phyloP scores from a whole-genome alignment of 92 coral and sea anemone genomes.

The Desmophyllum pertusum region DNA sequence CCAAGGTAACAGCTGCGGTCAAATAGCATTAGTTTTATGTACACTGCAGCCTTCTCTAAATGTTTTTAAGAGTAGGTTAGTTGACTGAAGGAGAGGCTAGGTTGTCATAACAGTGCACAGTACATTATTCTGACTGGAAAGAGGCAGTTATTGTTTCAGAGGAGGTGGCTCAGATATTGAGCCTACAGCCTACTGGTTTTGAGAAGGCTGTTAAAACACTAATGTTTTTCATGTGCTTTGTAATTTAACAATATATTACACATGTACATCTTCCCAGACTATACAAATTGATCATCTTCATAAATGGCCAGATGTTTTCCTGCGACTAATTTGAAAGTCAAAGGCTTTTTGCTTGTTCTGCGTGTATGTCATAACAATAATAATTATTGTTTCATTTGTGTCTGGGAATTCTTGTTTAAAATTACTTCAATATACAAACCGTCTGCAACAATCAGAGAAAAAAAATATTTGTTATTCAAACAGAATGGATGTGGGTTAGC shows the following conservation, averaged over 20 bases:
- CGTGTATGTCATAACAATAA: background rate
- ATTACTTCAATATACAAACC: background rate
- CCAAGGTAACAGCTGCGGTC: background rate
- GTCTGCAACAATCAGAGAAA: too few relatives aligned
- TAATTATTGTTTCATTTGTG: background rate
- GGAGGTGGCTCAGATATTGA: too few relatives aligned
- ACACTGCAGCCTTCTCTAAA: too few relatives aligned
- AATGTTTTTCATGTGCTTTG: background rate
- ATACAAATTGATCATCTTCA: conserved; percentile 6
- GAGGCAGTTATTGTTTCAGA: too few relatives aligned
- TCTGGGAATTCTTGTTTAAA: background rate
- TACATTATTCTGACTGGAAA: too few relatives aligned
- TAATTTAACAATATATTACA: background rate
- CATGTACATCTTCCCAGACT: too few relatives aligned
- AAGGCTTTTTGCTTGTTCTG: background rate
- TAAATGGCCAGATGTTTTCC: conserved; percentile 7
- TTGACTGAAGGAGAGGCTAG: too few relatives aligned
- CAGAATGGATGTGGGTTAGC: background rate
- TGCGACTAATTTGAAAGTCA: background rate
- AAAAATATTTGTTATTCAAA: background rate
- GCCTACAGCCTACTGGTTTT: too few relatives aligned
- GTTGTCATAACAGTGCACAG: too few relatives aligned
- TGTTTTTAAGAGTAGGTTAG: too few relatives aligned
- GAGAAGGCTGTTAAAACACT: too few relatives aligned
- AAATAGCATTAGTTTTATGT: background rate